Evolutionary conservation across 2,113 vertebrate genomes (phyloP), one percentile per base, ranked within the genome.

Genomic region (Monopterus albus): DNA sequence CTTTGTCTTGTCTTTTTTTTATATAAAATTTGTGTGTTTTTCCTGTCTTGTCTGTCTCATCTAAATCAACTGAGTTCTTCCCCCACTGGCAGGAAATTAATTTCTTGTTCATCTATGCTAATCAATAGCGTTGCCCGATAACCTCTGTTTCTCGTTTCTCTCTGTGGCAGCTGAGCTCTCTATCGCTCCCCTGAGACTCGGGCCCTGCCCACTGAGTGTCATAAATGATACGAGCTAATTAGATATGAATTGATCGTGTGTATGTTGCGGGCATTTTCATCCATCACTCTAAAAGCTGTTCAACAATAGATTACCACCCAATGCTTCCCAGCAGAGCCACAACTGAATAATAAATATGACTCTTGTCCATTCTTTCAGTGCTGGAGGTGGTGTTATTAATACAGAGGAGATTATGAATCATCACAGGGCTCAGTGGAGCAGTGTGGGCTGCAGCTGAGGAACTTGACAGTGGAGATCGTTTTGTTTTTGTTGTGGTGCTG

Each of bases 141-240:
- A 95, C 92, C 92, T 93, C 94, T 94, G 94, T 93, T 94, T 93
- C 91, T 96, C 93, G 94, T 95, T 93, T 94, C 92, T 93, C 94
- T 90, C 84, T 67, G 90, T 93, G 93, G 85, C 91, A 94, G 91
- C 90, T 92, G 92, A 94, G 90, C 85, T 88, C 91, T 93, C 89
- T 78, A 85, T 92, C 91, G 90, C 55, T 88, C 92, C 88, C 82
- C 73, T 23, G 91, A 90, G 93, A 92, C 74, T 47, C 87, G 85
- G 91, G 77, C 85, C 92, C 82, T 72, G 88, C 82, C 91, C 82
- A 83, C 94, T 93, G 92, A 87, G 88, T 93, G 93, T 93, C 92
- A 95, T 95, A 96, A 96, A 96, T 95, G 96, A 93, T 91, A 92
- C 51, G 89, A 87, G 79, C 86, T 96, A 95, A 96, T 95, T 92